Base-by-base conservation (phyloP, 1,140 invertebrate species). In the Delia radicum region DNA sequence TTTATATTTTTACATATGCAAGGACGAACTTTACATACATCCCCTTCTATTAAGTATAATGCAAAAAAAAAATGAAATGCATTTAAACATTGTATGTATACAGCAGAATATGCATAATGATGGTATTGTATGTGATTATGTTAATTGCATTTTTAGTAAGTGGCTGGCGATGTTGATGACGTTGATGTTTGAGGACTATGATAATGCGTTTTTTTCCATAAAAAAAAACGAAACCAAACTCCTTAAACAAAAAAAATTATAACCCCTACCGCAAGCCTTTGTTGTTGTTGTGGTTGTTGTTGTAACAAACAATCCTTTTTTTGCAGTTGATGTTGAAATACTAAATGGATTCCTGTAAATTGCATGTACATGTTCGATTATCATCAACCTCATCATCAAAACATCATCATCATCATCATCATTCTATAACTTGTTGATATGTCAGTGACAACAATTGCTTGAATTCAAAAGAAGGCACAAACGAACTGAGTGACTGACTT, bases 311-410 rank as follows among this genome's bases (percentile, higher is more conserved):
- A 13, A 15, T 69, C 7, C 28, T 67, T 67, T 67, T 31, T 67
- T 67, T 67, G n/a, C 28, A 13, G 24, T 28, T 65, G 61, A 31
- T 31, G 24, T 67, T 67, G n/a, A 55, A 21, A 55, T 55, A 8
- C 18, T 69, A 69, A 69, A 69, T 69, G 65, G 65, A 69, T 69
- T 69, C 29, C 65, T 37, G 65, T 69, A 69, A 69, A 37, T 69
- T 69, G 65, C 65, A 69, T 69, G 65, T 69, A 65, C 62, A n/a
- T 69, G n/a, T 69, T 69, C 65, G 65, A 69, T 69, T 69, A 69
- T 69, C 29, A 69, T 29, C 28, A 18, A 33, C 29, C 8, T 21
- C 48, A 69, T 69, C 31, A 33, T 18, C 48, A 21, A 6, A 3
- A 8, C 10, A 21, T 55, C 24, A 21, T 55, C 48, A 21, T 29